Evolutionary conservation across 1,140 invertebrate genomes (phyloP), one percentile per base, ranked within the genome.

Genomic region (Ruditapes philippinarum): DNA sequence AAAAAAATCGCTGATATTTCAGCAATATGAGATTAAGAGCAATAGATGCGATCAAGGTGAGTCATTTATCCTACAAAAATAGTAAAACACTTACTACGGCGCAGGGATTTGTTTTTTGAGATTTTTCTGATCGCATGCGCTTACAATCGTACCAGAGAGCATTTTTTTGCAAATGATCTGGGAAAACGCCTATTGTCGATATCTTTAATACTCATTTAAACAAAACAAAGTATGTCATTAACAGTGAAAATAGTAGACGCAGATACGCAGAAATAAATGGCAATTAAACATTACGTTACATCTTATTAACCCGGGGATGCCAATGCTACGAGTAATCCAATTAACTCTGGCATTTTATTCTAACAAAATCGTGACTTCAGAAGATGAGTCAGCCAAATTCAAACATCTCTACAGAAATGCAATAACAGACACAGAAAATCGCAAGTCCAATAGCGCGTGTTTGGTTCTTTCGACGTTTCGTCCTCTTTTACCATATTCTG

Each of bases 1-100:
- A 31, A 70, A 70, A 65, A 70, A 70, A 65, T 38, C 33, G 36
- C 65, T 70, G 65, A 70, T 70, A 70, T 70, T 70, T 70, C 65
- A 70, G 65, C 65, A 38, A 17, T 17, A 38, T 31, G n/a, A 70
- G 65, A 70, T 70, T 36, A 25, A 40, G 65, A 70, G 36, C 28
- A 22, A 31, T 38, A 22, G 60, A 70, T 19, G 65, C 9, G 65
- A 70, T 70, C 65, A 70, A 70, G 19, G 38, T 70, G 65, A 70
- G 65, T 70, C 65, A 70, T 70, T 38, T 28, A 28, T 17, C 38
- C 36, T 70, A 70, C 28, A 70, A 70, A 70, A 70, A 70, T 36
- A 70, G 65, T 38, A 70, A 2, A 70, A 38, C 65, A 62, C 57
- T 62, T 28, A 62, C 25, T 62, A 62, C n/a, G 11, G 28, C 25